Evolutionary conservation across 2,113 vertebrate genomes (phyloP), one percentile per base, ranked within the genome.

Genomic region (Paramormyrops kingsleyae): DNA sequence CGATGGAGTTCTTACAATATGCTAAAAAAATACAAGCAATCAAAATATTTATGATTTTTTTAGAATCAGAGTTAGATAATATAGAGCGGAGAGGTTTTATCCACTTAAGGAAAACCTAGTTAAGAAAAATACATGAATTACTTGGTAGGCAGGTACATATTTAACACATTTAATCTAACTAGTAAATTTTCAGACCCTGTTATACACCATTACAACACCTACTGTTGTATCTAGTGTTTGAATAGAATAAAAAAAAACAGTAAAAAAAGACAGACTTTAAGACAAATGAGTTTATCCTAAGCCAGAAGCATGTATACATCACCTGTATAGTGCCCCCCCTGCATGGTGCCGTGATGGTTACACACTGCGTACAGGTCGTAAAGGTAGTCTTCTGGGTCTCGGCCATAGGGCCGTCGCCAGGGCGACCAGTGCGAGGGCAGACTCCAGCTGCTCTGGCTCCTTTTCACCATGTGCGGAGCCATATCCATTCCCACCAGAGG

Each of bases 271-370:
- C 13, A 46, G 15, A 84, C 8, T 21, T 19, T 47, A 47, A 47
- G 44, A 13, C 15, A 19, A n/a, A 27, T 47, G 21, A 85, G 9
- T 46, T 9, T n/a, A 47, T 85, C 10, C 27, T 39, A 2, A 44
- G 49, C 49, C 49, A 87, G 52, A 52, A 52, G 24, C 35, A 59
- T 66, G 8, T 42, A 42, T 31, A 39, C 5, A 2, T 62, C 92
- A 97, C 98, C 98, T 95, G 98, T 99, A 91, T 99, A 99, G 91
- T 99, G 98, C 10, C 98, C 98, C 42, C 98, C 98, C 92, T 99
- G 98, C 98, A 99, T 99, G 95, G 97, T 99, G 90, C 98, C 98
- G 0, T 99, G 98, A 92, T 99, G 98, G 92, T 99, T 99, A 93
- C 98, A 99, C 92, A 99, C 97, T 19, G 98, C 98, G 5, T 99